phyloP scores from a whole-genome alignment of 2,888 invertebrate genomes.

The Oxyteleia sp. region DNA sequence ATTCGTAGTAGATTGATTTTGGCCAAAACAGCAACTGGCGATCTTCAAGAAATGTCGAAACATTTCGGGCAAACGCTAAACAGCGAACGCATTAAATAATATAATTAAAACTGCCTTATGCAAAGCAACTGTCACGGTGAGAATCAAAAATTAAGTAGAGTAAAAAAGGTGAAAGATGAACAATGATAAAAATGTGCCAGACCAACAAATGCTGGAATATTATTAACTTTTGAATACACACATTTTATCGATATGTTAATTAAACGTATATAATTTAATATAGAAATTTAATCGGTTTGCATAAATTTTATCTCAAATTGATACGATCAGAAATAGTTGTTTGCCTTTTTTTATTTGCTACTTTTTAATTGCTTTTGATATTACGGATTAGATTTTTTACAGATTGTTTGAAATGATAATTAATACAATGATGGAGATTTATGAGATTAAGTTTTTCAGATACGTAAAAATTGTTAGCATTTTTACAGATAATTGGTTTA shows the following conservation, averaged over 20 bases:
- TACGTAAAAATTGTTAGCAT: too few relatives aligned
- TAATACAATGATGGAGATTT: slow-evolving; percentile 44
- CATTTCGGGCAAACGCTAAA: neutral
- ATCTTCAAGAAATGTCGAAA: neutral
- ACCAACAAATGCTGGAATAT: slow-evolving; percentile 2
- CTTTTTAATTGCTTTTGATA: slow-evolving; percentile 55
- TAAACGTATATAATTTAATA: too few relatives aligned
- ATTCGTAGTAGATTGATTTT: slow-evolving; percentile 4
- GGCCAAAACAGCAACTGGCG: neutral
- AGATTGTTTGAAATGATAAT: slow-evolving; percentile 52
- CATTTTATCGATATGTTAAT: slow-evolving; percentile 31
- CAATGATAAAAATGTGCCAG: neutral
- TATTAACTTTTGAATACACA: slow-evolving; percentile 31
- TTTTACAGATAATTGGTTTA: too few relatives aligned
- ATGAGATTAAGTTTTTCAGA: too few relatives aligned
- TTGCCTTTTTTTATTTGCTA: slow-evolving; percentile 40
- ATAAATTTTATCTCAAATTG: slow-evolving; percentile 37
- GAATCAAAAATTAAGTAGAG: neutral
- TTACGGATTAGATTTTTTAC: slow-evolving; percentile 55
- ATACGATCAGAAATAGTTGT: slow-evolving; percentile 40
- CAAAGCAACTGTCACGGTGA: neutral
- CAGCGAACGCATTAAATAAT: neutral
- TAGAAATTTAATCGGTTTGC: slow-evolving; percentile 6
- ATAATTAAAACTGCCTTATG: neutral
- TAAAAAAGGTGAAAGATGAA: neutral